phyloP scores from a whole-genome alignment of 2,888 invertebrate genomes.

The Scaptomyza tumidula region DNA sequence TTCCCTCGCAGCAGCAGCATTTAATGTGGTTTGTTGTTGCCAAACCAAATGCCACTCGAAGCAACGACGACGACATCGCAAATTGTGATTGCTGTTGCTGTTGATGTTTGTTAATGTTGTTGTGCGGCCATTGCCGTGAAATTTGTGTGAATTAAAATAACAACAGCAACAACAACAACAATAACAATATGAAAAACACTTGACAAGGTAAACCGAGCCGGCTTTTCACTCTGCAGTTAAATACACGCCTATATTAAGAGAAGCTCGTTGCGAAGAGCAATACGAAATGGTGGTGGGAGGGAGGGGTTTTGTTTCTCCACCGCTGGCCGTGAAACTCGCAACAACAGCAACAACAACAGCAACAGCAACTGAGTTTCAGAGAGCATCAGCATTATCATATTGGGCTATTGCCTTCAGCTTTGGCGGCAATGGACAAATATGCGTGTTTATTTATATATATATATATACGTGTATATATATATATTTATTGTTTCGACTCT shows the following conservation, averaged over 20 bases:
- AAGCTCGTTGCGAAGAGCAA: background rate
- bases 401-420: conserved; percentile 63
- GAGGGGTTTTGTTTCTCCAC: background rate
- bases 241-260: conserved; percentile 68
- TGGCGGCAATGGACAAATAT: conserved; percentile 60
- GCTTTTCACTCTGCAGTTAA: conserved; percentile 66
- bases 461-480: conserved; percentile 57
- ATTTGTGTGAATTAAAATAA: conserved; percentile 75
- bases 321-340: conserved; percentile 71
- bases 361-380: background rate
- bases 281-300: conserved; percentile 1
- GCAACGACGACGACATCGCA: conserved; percentile 34
- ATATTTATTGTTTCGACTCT: conserved; percentile 74
- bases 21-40: conserved; percentile 54
- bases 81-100: conserved; percentile 53
- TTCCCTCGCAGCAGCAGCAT: conserved; percentile 21
- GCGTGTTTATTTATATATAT: conserved; percentile 49
- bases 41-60: conserved; percentile 66
- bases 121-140: conserved; percentile 72
- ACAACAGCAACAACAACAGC: background rate
- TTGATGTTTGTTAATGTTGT: conserved; percentile 17
- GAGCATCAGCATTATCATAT: conserved; percentile 40
- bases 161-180: conserved; percentile 23
- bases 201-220: conserved; percentile 65
- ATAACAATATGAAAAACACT: conserved; percentile 41